A percentile compares a stretch with the other conserved stretches of the same genome.
Evolutionary conservation across 2,888 invertebrate genomes (phyloP).

Genomic region (Aleiodes testaceus): DNA sequence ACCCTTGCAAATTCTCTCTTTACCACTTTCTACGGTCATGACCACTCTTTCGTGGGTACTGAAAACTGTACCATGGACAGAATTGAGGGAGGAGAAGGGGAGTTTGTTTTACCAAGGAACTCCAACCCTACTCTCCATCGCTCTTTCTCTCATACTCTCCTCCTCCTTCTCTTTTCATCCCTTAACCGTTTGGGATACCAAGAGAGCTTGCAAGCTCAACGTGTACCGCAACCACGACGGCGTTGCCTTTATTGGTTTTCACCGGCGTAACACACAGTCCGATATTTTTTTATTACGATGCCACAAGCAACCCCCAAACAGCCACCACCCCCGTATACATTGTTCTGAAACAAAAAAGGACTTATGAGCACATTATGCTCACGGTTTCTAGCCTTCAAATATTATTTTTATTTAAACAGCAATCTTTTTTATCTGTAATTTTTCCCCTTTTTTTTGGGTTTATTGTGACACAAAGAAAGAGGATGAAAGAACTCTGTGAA

Average conservation of each 20-base stretch:
- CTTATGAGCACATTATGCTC: constrained; percentile 42
- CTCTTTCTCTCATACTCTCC: constrained; percentile 12
- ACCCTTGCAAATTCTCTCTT: constrained; percentile 71
- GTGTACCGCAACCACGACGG: constrained; percentile 63
- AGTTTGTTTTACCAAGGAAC: constrained; percentile 69
- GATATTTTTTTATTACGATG: constrained; percentile 65
- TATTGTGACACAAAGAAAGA: constrained; percentile 32
- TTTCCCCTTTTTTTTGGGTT: constrained; percentile 18
- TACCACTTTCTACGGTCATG: constrained; percentile 63
- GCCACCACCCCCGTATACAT: constrained; percentile 50
- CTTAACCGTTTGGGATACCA: constrained; percentile 38
- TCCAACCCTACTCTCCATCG: constrained; percentile 52
- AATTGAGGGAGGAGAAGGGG: constrained; percentile 41
- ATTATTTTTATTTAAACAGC: constrained; percentile 28
- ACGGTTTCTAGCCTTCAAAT: constrained; percentile 21
- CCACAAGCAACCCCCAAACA: constrained; percentile 48
- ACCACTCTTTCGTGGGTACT: constrained; percentile 57
- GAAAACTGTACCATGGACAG: constrained; percentile 49
- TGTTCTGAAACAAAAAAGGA: constrained; percentile 50
- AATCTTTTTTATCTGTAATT: constrained; percentile 39
- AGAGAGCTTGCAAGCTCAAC: constrained; percentile 56
- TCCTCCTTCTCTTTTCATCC: constrained; percentile 24
- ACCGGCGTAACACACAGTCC: constrained; percentile 64
- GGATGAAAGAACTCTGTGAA: constrained; percentile 11
- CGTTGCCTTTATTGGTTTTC: constrained; percentile 70